Percentiles rank a stretch among this genome's conserved stretches.
phyloP scores from a whole-genome alignment of 2,797 vertebrate genomes.

The Amblyraja radiata region DNA sequence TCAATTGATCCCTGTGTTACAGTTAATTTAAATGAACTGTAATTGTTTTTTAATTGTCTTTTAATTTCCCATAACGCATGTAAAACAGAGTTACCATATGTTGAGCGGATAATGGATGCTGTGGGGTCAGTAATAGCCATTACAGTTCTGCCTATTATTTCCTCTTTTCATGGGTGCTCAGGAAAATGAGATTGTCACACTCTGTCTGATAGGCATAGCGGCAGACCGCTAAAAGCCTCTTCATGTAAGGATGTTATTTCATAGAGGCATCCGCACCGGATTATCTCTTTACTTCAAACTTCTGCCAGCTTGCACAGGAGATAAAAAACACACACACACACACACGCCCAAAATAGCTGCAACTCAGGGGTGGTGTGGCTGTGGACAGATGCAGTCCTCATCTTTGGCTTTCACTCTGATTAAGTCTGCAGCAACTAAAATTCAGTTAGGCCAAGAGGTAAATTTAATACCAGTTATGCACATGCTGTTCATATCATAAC shows the following conservation, averaged over 20 bases:
- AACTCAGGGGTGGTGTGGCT: constrained; percentile 68
- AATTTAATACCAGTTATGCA: constrained; percentile 86
- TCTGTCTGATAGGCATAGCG: constrained; percentile 59
- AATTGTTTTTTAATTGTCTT: constrained; percentile 50
- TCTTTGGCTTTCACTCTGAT: constrained; percentile 92
- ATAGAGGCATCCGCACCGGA: constrained; percentile 73
- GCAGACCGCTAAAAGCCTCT: constrained; percentile 78
- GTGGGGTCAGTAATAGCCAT: constrained; percentile 64
- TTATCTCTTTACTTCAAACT: constrained; percentile 77
- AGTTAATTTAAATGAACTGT: constrained; percentile 36
- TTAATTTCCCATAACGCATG: constrained; percentile 59
- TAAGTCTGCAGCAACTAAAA: constrained; percentile 83
- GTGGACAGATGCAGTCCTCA: constrained; percentile 70
- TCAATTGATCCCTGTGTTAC: constrained; percentile 32
- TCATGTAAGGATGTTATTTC: constrained; percentile 77
- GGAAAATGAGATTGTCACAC: constrained; percentile 74
- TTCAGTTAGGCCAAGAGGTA: constrained; percentile 87
- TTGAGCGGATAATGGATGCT: constrained; percentile 67
- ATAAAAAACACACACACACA: constrained; percentile 52
- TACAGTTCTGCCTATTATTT: constrained; percentile 65
- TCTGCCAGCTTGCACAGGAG: constrained; percentile 77
- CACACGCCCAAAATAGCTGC: constrained; percentile 63
- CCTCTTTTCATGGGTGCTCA: constrained; percentile 68
- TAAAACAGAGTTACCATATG: constrained; percentile 70
- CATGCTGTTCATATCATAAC: constrained; percentile 96